Evolutionary conservation across 2,888 invertebrate genomes (phyloP).

Genomic region (Onchidella celtica): DNA sequence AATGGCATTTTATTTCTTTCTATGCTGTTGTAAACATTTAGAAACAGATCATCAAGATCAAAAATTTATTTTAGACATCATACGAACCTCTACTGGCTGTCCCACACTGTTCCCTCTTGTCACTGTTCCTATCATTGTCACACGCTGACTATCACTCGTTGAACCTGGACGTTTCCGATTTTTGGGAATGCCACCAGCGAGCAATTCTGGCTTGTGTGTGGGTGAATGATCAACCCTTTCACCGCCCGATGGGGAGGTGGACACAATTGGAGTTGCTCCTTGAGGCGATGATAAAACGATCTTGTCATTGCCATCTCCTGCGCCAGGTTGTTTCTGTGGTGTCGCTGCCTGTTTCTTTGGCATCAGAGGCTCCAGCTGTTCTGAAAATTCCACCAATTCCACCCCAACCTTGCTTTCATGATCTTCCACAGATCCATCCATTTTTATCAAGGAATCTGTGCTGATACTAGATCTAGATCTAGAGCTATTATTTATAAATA

Average conservation of each 20-base stretch:
- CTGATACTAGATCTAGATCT: too few relatives aligned
- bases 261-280: neutral
- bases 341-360: slow-evolving; percentile 8
- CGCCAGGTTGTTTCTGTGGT: neutral
- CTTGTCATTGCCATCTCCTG: slow-evolving; percentile 1
- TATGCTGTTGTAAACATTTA: too few relatives aligned
- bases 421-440: too few relatives aligned
- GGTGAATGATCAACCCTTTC: neutral
- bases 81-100: slow-evolving; percentile 55
- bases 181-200: slow-evolving; percentile 37
- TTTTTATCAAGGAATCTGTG: too few relatives aligned
- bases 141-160: slow-evolving; percentile 55
- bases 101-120: slow-evolving; percentile 81
- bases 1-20: too few relatives aligned
- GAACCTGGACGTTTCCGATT: slow-evolving; percentile 39
- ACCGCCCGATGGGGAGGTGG: neutral
- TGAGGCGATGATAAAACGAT: neutral
- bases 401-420: neutral
- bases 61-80: too few relatives aligned
- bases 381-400: slow-evolving; percentile 34
- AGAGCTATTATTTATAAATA: too few relatives aligned
- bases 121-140: slow-evolving; percentile 86
- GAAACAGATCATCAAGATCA: too few relatives aligned
- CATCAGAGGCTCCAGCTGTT: slow-evolving; percentile 42
- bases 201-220: neutral